Base-by-base conservation (phyloP, 1,140 invertebrate genomes). In the Thaumatotibia leucotreta region DNA sequence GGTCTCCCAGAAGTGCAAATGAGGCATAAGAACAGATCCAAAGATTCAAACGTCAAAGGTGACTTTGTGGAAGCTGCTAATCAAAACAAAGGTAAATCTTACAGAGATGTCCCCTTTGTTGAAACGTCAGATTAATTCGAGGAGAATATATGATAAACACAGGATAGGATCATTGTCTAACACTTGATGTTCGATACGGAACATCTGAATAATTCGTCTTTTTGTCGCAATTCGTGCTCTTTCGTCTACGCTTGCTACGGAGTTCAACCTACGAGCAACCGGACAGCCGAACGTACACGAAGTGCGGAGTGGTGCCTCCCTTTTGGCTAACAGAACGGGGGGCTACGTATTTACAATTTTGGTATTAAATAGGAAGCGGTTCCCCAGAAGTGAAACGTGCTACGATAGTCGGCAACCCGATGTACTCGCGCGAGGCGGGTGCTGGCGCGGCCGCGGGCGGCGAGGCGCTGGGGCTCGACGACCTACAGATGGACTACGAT, bases 401-500 rank as follows among this genome's bases (percentile, higher is more conserved):
- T 23, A 97, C 96, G 31, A 95, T 97, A 74, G 95, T 97, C 11
- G 96, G 96, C 63, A 97, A 97, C 89, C 96, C 96, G 2, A 97
- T 97, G 95, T 97, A 95, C 89, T 91, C 66, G 90, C 94, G 75
- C 92, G 72, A 72, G 92, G 93, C 95, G 39, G 95, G 95, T 76
- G 95, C 3, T 2, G 20, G 52, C 72, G 92, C 93, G 65, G 89
- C 92, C 65, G 88, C 64, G 22, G 70, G 75, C 67, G 66, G 33
- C 14, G 93, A 94, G 65, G 89, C 93, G 61, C 92, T 95, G 24
- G 94, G 93, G 50, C 90, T 97, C 65, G 96, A 96, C 86, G 95
- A 96, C 87, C 92, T 97, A 67, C 97, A 97, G 75, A 97, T 99
- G 96, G 97, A 98, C 86, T 98, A 99, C 89, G 97, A 98, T 82